Evolutionary conservation across 2,888 invertebrate genomes (phyloP), one percentile per base, ranked within the genome.

Genomic region (Cataglyphis livida): DNA sequence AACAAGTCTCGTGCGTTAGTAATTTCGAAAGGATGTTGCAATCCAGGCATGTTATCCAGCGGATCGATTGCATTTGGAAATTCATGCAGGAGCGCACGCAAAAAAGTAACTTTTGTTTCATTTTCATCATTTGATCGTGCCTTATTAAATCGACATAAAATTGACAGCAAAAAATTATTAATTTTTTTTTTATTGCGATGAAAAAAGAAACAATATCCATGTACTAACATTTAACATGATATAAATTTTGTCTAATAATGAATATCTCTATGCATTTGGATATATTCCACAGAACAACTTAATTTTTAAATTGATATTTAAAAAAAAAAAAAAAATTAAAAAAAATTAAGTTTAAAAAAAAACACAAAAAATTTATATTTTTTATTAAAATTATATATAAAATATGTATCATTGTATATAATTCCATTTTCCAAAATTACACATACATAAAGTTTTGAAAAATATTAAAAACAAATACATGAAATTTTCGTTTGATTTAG

Each of bases 11-110:
- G 78, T 61, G 70, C 68, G 38, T 41, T 78, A 59, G 78, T 59
- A 79, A 79, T 79, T 79, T 79, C 70, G 70, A 79, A 79, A 70
- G 44, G 44, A 79, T 79, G 68, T 59, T 68, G 78, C 44, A 79
- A 79, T 57, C 21, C 66, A 32, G 59, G 32, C 66, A n/a, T 74
- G 65, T 59, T 78, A 68, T 68, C 68, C 68, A 68, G 41, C 15
- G 32, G 32, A 66, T 54, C 41, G 66, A 79, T 79, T 70, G 44
- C 70, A 70, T 70, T 70, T 70, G 68, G 44, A 68, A 79, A 79
- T 66, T 48, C n/a, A 41, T 12, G 25, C 78, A 79, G 78, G 44
- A 44, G 7, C 78, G 68, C 57, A 35, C 18, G 5, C 3, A 41
- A 41, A 32, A 5, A 71, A 28, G 3, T 2, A 5, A 3, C 3